A percentile compares a stretch with the other conserved stretches of the same genome.
Evolutionary conservation across 2,888 invertebrate genomes (phyloP).

Genomic region (Ennomos fuscantarius): DNA sequence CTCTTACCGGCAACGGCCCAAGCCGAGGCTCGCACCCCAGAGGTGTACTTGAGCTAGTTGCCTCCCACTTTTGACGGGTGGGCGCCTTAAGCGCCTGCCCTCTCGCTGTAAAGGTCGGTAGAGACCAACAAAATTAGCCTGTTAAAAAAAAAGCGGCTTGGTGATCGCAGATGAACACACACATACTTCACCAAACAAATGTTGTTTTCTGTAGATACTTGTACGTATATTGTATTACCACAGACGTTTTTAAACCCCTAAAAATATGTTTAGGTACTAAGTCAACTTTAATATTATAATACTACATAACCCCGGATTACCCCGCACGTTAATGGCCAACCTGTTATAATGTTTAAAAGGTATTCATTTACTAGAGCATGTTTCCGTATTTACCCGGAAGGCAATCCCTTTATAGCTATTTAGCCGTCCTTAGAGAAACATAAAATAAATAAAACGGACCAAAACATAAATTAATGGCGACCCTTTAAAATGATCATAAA

Average conservation of each 20-base stretch:
- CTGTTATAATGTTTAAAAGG: constrained; percentile 22
- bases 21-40: too few relatives aligned
- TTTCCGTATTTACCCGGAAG: constrained; percentile 22
- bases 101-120: too few relatives aligned
- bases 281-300: constrained; percentile 10
- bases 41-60: too few relatives aligned
- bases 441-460: constrained; percentile 39
- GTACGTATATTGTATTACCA: too few relatives aligned
- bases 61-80: too few relatives aligned
- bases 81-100: too few relatives aligned
- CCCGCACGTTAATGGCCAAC: background rate
- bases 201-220: too few relatives aligned
- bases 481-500: constrained; percentile 37
- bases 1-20: too few relatives aligned
- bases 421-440: constrained; percentile 32
- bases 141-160: too few relatives aligned
- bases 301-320: constrained; percentile 5
- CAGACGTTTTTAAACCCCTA: background rate
- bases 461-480: constrained; percentile 39
- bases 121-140: too few relatives aligned
- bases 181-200: too few relatives aligned
- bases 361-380: constrained; percentile 20
- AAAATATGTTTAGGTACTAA: constrained; percentile 11
- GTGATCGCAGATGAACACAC: too few relatives aligned
- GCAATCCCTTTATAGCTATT: constrained; percentile 37